These are phyloP conservation scores for Piaya cayana DNA, from an alignment of 2,113 vertebrate species.

Conservation along the genomic window DNA sequence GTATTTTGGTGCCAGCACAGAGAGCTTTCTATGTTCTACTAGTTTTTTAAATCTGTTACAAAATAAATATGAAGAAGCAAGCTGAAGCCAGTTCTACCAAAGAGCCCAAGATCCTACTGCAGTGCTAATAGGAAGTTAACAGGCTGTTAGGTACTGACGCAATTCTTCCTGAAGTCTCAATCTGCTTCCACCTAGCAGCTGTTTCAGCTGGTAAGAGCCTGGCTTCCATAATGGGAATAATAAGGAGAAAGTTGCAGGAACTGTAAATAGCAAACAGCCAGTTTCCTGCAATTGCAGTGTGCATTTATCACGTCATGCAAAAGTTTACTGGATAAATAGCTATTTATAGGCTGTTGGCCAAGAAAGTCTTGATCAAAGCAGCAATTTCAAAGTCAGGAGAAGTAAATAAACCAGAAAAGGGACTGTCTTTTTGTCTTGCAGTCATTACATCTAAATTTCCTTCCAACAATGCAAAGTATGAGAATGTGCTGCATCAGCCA, in stretches of 20 bases:
- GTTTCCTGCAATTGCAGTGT: slow-evolving; percentile 26
- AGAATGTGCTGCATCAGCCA: background rate
- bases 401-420: background rate
- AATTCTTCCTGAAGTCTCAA: background rate
- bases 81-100: background rate
- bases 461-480: background rate
- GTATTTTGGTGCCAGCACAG: background rate
- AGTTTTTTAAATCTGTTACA: background rate
- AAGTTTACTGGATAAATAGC: background rate
- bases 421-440: slow-evolving; percentile 24
- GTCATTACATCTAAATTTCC: slow-evolving; percentile 16
- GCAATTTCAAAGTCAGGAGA: slow-evolving; percentile 8
- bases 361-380: slow-evolving; percentile 33
- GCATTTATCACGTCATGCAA: background rate
- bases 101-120: background rate
- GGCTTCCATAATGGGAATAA: background rate
- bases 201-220: background rate
- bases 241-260: slow-evolving; percentile 27
- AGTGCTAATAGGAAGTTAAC: background rate
- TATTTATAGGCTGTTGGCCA: slow-evolving; percentile 23
- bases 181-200: slow-evolving; percentile 20
- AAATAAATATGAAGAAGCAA: background rate
- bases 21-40: background rate
- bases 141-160: background rate
- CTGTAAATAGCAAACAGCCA: background rate